Conservation (phyloP, 2,113 vertebrate genomes). For the Hyperopisus bebe region DNA sequence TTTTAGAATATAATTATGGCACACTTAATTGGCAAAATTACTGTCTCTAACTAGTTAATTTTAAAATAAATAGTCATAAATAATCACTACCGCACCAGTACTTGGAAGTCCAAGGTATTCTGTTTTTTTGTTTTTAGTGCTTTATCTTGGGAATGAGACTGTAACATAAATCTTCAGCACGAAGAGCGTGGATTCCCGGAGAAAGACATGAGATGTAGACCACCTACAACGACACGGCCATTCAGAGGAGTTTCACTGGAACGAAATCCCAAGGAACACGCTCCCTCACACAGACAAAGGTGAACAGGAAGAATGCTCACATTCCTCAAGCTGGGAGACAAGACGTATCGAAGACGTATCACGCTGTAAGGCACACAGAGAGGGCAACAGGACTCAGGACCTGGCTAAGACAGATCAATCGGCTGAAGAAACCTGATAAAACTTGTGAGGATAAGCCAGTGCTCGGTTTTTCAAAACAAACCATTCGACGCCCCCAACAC, state of each 20-base stretch:
- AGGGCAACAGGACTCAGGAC: background rate
- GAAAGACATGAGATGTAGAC: background rate
- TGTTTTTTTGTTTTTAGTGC: background rate
- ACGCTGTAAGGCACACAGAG: background rate
- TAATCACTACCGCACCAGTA: background rate
- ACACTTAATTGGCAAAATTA: background rate
- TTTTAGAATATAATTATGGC: background rate
- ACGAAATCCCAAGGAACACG: background rate
- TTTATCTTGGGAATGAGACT: background rate
- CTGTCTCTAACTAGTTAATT: background rate
- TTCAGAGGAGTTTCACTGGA: background rate
- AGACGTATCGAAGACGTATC: background rate
- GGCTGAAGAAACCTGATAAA: constrained; percentile 5
- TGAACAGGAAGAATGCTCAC: background rate
- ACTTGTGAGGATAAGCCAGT: background rate
- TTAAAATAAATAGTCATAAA: background rate
- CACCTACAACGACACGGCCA: background rate
- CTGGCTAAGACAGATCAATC: background rate
- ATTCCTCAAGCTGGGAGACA: background rate
- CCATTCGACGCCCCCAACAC: background rate
- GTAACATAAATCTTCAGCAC: background rate
- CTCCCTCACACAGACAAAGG: background rate
- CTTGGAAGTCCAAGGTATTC: background rate
- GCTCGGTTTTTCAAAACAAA: background rate
- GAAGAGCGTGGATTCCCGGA: background rate